phyloP scores from a whole-genome alignment of 2,888 invertebrate genomes.

The Folsomia candida region DNA sequence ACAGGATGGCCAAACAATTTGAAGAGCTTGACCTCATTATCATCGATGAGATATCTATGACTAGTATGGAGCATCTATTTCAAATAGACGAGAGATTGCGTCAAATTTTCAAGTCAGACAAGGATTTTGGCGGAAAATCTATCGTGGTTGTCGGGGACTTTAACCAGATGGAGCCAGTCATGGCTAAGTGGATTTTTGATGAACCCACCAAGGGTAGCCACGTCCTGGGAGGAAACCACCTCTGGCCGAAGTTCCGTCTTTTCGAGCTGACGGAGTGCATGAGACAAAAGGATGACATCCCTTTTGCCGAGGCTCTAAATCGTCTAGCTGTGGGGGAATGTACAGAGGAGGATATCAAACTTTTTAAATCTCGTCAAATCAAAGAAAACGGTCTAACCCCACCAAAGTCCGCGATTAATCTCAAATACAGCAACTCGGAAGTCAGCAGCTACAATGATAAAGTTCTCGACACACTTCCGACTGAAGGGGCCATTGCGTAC shows the following conservation, averaged over 20 bases:
- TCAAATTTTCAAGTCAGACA: conserved; percentile 17
- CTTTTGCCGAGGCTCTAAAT: conserved; percentile 6
- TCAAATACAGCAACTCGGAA: background rate
- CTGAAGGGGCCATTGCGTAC: background rate
- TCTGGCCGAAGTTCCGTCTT: conserved; percentile 11
- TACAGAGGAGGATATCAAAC: background rate
- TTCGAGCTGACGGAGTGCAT: conserved; percentile 20
- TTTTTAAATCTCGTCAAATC: conserved; percentile 4
- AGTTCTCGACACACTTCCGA: background rate
- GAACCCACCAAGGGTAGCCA: background rate
- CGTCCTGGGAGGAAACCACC: background rate
- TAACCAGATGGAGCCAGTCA: background rate
- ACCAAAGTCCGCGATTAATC: background rate
- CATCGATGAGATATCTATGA: conserved; percentile 42
- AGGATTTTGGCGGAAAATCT: conserved; percentile 19
- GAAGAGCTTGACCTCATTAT: conserved; percentile 23
- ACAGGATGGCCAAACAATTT: background rate
- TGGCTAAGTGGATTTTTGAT: background rate
- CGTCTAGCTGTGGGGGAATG: conserved; percentile 10
- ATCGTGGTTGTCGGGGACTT: conserved; percentile 23
- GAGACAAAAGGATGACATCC: conserved; percentile 27
- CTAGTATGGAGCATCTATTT: background rate
- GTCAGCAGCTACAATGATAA: background rate
- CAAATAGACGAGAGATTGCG: conserved; percentile 24
- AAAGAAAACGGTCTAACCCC: background rate